A percentile compares a stretch with the other conserved stretches of the same genome.
phyloP scores from a whole-genome alignment of 2,113 vertebrate genomes.

The Pandion haliaetus region DNA sequence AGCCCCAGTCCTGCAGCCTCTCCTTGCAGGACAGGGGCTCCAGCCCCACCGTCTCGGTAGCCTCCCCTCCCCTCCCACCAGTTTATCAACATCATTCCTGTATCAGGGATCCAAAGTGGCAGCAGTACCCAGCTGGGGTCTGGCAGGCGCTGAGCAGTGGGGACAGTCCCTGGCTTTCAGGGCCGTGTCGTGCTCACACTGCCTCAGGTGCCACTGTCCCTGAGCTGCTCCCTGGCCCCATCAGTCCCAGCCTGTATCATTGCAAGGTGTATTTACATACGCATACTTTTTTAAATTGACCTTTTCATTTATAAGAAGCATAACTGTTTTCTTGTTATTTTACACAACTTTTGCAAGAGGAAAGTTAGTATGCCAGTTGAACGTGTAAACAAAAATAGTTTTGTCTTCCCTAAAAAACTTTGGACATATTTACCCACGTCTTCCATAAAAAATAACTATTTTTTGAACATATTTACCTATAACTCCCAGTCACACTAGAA shows the following conservation, averaged over 20 bases:
- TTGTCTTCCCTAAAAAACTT: background rate
- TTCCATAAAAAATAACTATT: background rate
- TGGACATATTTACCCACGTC: background rate
- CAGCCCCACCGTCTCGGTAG: background rate
- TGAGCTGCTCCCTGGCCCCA: background rate
- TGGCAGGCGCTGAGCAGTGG: background rate
- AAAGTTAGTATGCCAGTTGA: background rate
- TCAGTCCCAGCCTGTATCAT: background rate
- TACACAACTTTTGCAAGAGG: background rate
- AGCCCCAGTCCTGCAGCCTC: background rate
- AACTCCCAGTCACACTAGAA: background rate
- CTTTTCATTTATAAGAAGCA: background rate
- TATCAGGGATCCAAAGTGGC: background rate
- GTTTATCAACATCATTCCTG: background rate
- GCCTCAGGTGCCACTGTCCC: background rate
- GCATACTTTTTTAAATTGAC: background rate
- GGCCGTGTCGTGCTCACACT: rapidly evolving
- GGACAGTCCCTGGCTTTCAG: background rate
- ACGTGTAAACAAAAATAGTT: background rate
- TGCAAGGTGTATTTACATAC: background rate
- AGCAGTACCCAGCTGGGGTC: background rate
- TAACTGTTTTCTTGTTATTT: background rate
- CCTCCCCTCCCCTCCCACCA: background rate
- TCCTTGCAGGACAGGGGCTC: background rate
- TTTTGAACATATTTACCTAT: background rate